Evolutionary conservation across 1,140 invertebrate species (phyloP).

Genomic region (Hycleus phaleratus): DNA sequence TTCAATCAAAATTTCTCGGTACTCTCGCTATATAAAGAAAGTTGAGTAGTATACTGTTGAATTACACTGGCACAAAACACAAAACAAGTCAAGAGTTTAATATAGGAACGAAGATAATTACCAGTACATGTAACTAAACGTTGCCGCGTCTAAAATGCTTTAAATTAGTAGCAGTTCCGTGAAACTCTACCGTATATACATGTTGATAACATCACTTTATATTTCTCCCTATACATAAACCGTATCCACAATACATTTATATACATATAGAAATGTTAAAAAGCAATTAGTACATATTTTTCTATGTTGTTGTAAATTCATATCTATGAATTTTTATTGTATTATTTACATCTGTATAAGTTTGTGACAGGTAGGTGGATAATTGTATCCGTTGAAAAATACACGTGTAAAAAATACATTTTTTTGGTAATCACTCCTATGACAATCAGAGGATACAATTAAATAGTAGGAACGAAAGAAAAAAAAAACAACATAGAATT

Average conservation of each 20-base stretch:
- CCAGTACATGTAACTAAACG: slow-evolving; percentile 9
- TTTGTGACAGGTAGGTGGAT: too few relatives aligned
- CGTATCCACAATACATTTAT: neutral
- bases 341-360: too few relatives aligned
- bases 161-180: slow-evolving; percentile 17
- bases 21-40: neutral
- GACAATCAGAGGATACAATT: too few relatives aligned
- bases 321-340: too few relatives aligned
- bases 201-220: slow-evolving; percentile 12
- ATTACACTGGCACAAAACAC: slow-evolving; percentile 1
- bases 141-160: slow-evolving; percentile 7
- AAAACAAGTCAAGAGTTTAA: slow-evolving; percentile 14
- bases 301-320: neutral
- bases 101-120: slow-evolving; percentile 5
- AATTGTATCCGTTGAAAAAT: too few relatives aligned
- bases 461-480: too few relatives aligned
- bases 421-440: too few relatives aligned
- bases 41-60: slow-evolving; percentile 2
- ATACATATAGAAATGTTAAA: slow-evolving; percentile 10
- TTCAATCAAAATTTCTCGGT: too few relatives aligned
- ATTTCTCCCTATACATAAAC: neutral
- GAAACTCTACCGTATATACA: slow-evolving; percentile 5
- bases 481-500: too few relatives aligned
- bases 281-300: slow-evolving; percentile 8
- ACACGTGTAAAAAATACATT: too few relatives aligned